Evolutionary conservation across 37 sponge, comb jelly and placozoan species (phyloP).

Genomic region (Cliona cf. orientalis): DNA sequence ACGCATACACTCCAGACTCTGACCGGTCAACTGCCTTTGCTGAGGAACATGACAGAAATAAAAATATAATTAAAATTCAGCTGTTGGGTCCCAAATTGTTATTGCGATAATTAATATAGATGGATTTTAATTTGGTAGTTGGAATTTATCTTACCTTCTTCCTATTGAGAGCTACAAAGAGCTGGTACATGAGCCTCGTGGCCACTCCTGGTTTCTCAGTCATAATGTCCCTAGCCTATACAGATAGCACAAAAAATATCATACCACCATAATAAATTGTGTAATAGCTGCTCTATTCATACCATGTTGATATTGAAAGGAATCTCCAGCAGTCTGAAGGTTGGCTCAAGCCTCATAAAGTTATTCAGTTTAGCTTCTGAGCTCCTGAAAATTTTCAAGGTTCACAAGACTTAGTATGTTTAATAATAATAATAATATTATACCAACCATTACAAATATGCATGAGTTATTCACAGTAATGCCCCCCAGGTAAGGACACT

Average conservation of each 20-base stretch:
- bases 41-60: not conserved
- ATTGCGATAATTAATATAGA: too few species aligned
- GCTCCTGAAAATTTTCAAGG: constrained; percentile 53
- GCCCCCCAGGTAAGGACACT: too few species aligned
- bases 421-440: too few species aligned
- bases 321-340: constrained; percentile 83
- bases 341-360: constrained; percentile 86
- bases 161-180: constrained; percentile 86
- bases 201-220: constrained; percentile 80
- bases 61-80: not conserved
- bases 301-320: constrained; percentile 88
- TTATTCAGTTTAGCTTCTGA: constrained; percentile 96
- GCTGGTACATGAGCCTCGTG: constrained; percentile 82
- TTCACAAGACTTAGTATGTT: too few species aligned
- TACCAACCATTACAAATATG: too few species aligned
- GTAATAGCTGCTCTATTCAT: constrained; percentile 1
- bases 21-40: constrained; percentile 72
- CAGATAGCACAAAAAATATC: not conserved
- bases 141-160: constrained; percentile 47
- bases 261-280: not conserved
- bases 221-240: constrained; percentile 87
- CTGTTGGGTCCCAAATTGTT: too few species aligned
- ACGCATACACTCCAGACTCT: constrained; percentile 77
- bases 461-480: too few species aligned
- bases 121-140: too few species aligned